Evolutionary conservation across 1,140 invertebrate species (phyloP).

Genomic region (Gryllus bimaculatus): DNA sequence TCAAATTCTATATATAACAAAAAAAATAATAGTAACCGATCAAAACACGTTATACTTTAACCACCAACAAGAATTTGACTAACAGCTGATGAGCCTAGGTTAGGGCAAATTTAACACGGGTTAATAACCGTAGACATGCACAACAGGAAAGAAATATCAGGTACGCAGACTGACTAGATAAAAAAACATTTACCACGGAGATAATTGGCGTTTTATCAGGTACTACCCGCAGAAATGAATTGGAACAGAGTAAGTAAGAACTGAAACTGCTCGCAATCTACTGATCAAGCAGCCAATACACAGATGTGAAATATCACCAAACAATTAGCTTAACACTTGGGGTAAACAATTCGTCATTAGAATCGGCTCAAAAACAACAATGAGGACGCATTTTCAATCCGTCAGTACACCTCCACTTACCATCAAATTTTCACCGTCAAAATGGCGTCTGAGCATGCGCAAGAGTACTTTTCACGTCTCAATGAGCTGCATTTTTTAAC

Average conservation of each 20-base stretch:
- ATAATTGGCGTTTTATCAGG: not conserved
- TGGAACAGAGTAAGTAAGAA: not conserved
- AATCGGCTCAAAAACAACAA: constrained; percentile 13
- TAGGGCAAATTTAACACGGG: no score
- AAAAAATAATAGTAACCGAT: not conserved
- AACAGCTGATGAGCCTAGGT: not conserved
- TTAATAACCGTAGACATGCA: no score
- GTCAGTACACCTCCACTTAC: constrained; percentile 12
- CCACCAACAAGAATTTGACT: not conserved
- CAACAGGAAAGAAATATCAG: no score
- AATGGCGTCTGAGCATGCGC: constrained; percentile 22
- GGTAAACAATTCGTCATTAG: not conserved
- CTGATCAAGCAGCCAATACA: not conserved
- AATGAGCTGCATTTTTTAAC: constrained; percentile 10
- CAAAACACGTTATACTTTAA: not conserved
- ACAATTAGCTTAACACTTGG: not conserved
- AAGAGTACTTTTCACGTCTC: constrained; percentile 11
- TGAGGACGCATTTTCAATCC: not conserved
- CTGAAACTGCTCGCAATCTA: not conserved
- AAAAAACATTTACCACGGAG: not conserved
- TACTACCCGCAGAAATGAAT: not conserved
- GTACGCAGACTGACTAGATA: not conserved
- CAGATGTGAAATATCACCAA: not conserved
- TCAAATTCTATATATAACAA: not conserved
- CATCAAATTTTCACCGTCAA: constrained; percentile 22